Conservation (phyloP, 64 coral and sea anemone species). For the Montipora cactus region DNA sequence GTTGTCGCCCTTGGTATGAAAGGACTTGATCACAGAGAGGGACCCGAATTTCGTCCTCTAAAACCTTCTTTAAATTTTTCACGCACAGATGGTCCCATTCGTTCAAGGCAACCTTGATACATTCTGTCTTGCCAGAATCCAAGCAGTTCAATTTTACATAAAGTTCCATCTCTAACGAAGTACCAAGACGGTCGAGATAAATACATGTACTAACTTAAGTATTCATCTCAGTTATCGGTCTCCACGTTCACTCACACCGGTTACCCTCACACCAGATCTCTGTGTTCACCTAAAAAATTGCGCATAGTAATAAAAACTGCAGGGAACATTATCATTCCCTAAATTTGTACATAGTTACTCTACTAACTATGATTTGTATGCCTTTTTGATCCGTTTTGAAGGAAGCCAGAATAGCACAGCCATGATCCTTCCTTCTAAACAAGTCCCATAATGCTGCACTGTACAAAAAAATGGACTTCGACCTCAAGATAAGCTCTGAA, state of each 20-base stretch:
- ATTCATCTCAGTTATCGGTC: too few relatives aligned
- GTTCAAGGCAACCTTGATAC: conserved; percentile 43
- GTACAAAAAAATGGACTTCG: too few relatives aligned
- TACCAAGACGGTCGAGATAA: too few relatives aligned
- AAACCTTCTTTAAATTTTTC: conserved; percentile 69
- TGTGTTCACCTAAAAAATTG: too few relatives aligned
- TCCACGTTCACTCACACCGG: too few relatives aligned
- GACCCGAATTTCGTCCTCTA: conserved; percentile 68
- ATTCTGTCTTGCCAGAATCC: conserved; percentile 35
- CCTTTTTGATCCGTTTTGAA: neutral
- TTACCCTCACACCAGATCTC: too few relatives aligned
- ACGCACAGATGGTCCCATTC: conserved; percentile 61
- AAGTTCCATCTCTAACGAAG: conserved; percentile 19
- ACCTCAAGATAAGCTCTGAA: too few relatives aligned
- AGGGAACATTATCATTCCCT: neutral
- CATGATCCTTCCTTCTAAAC: neutral
- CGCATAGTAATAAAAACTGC: neutral
- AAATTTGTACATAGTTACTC: too few relatives aligned
- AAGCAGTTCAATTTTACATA: conserved; percentile 58
- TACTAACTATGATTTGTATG: too few relatives aligned
- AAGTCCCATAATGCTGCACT: neutral
- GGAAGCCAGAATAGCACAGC: neutral
- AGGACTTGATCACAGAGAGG: conserved; percentile 80
- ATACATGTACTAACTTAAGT: too few relatives aligned
- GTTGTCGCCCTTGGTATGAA: conserved; percentile 43